Percentiles rank a stretch among this genome's conserved stretches.
These are phyloP conservation scores for Catharus fuscescens DNA, from an alignment of 2,113 vertebrate species.

Conservation along the genomic window DNA sequence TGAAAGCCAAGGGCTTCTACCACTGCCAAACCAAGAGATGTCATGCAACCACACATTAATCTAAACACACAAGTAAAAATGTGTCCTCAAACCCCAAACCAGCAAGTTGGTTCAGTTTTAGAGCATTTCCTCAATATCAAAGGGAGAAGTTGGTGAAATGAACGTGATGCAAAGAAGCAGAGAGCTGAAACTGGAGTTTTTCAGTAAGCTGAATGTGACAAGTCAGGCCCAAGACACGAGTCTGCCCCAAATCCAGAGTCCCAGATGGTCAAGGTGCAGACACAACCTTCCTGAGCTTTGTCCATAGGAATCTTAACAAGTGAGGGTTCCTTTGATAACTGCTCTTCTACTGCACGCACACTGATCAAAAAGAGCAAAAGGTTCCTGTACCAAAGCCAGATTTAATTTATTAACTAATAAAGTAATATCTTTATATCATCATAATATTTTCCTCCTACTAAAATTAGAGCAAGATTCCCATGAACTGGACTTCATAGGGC, in stretches of 20 bases:
- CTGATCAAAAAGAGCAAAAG: background rate
- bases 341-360: background rate
- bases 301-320: background rate
- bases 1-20: background rate
- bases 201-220: background rate
- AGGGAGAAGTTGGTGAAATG: background rate
- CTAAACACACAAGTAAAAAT: background rate
- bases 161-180: background rate
- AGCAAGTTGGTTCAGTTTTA: constrained; percentile 10
- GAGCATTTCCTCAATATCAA: constrained; percentile 7
- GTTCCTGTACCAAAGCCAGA: background rate
- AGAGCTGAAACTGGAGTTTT: background rate
- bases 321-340: background rate
- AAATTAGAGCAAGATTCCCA: background rate
- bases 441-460: background rate
- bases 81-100: background rate
- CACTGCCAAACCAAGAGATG: background rate
- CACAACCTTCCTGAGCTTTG: background rate
- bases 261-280: background rate
- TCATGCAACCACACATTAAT: background rate
- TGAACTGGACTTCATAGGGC: background rate
- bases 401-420: background rate
- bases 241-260: background rate
- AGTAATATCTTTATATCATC: background rate
- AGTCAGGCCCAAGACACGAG: background rate